Evolutionary conservation across 2,797 vertebrate genomes (phyloP).

Genomic region (Alectoris magna): DNA sequence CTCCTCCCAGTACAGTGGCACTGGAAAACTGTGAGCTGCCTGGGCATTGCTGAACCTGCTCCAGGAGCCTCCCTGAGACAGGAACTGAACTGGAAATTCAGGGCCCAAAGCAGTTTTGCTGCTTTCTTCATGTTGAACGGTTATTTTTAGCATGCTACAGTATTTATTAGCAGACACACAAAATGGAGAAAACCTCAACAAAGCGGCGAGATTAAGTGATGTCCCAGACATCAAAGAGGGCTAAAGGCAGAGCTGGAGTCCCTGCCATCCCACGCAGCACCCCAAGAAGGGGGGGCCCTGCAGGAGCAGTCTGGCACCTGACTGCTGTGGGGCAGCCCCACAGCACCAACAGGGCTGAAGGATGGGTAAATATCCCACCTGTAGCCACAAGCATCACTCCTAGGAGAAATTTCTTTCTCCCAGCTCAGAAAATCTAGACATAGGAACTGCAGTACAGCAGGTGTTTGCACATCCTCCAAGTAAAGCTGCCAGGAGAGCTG

Average conservation of each 20-base stretch:
- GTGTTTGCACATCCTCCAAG: background rate
- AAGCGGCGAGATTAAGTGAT: background rate
- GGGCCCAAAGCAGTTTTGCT: constrained; percentile 19
- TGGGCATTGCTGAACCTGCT: background rate
- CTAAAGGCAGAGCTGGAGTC: background rate
- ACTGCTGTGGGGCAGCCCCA: background rate
- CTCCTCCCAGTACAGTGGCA: background rate
- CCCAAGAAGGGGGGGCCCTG: background rate
- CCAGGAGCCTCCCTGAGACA: background rate
- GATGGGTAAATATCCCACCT: background rate
- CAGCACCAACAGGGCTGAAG: fast-evolving
- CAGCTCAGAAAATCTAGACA: background rate
- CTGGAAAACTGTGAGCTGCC: background rate
- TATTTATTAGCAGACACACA: constrained; percentile 48
- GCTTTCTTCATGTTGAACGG: background rate
- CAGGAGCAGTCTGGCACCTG: fast-evolving
- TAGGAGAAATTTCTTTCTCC: background rate
- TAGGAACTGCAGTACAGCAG: fast-evolving
- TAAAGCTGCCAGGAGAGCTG: background rate
- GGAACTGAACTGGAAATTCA: constrained; percentile 23
- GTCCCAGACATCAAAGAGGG: constrained; percentile 39
- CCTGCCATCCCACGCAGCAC: background rate
- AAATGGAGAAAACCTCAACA: constrained; percentile 41
- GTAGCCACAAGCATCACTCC: background rate
- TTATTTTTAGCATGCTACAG: constrained; percentile 46